Percentiles rank a stretch among this genome's conserved stretches.
Conservation (phyloP, 2,888 invertebrate genomes). For the Tribolium freemani region DNA sequence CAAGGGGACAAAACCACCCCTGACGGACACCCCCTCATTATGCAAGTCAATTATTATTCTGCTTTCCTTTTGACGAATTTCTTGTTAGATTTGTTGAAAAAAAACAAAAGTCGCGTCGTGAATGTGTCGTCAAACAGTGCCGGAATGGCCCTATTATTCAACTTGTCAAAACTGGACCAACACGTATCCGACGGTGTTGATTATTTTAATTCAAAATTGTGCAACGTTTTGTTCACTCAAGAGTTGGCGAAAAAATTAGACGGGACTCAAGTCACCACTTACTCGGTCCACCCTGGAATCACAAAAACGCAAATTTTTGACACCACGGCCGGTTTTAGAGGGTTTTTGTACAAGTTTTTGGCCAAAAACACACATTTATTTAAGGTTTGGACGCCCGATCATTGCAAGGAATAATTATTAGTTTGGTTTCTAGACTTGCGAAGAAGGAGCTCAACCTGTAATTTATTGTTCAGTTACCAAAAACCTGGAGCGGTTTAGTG, state of each 20-base stretch:
- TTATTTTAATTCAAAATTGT: constrained; percentile 45
- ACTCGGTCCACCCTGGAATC: constrained; percentile 49
- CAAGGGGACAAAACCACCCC: constrained; percentile 67
- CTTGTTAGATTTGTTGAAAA: constrained; percentile 60
- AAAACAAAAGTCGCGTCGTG: constrained; percentile 42
- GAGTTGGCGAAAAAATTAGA: constrained; percentile 46
- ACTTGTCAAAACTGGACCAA: neutral
- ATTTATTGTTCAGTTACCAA: constrained; percentile 58
- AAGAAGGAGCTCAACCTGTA: constrained; percentile 58
- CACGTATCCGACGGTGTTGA: neutral
- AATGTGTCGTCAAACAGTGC: constrained; percentile 41
- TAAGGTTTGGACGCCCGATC: neutral
- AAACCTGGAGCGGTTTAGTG: constrained; percentile 57
- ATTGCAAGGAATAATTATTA: neutral
- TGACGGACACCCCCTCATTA: constrained; percentile 75
- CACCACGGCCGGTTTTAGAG: constrained; percentile 65
- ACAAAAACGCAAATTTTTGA: constrained; percentile 43
- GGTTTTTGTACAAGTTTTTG: neutral
- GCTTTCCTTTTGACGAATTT: constrained; percentile 79
- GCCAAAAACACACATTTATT: neutral
- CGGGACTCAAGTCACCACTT: constrained; percentile 44
- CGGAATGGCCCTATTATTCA: constrained; percentile 19
- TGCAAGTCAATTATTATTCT: constrained; percentile 81
- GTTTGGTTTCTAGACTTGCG: constrained; percentile 44
- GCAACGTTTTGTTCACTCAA: constrained; percentile 47